These are phyloP conservation scores for Helicoverpa zea DNA, from an alignment of 1,140 invertebrate genomes.

Conservation along the genomic window DNA sequence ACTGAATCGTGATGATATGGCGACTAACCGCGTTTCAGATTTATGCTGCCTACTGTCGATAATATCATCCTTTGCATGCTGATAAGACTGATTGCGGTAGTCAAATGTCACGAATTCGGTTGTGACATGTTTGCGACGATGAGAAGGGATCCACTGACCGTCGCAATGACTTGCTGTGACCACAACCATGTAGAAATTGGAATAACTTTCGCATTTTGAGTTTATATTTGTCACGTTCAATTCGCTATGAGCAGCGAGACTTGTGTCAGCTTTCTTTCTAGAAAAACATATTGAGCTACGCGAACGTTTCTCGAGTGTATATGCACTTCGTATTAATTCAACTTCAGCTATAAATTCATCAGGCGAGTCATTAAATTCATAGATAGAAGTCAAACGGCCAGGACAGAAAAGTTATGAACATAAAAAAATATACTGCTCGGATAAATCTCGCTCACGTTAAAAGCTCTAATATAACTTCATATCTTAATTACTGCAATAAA, in stretches of 20 bases:
- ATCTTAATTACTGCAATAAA: conserved; percentile 85
- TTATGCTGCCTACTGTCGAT: conserved; percentile 60
- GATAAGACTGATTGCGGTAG: conserved; percentile 53
- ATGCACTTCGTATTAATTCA: conserved; percentile 8
- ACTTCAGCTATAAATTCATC: conserved; percentile 15
- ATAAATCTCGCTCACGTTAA: conserved; percentile 67
- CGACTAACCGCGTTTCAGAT: conserved; percentile 62
- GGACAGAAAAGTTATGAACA: conserved; percentile 55
- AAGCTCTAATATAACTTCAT: conserved; percentile 75
- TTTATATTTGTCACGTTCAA: conserved; percentile 30
- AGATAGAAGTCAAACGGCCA: conserved; percentile 31
- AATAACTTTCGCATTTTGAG: conserved; percentile 41
- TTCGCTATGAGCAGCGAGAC: not conserved
- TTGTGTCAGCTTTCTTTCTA: conserved; percentile 6
- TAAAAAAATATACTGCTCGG: conserved; percentile 57
- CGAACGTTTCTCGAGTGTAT: not conserved
- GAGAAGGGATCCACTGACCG: conserved; percentile 51
- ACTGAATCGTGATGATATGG: conserved; percentile 65
- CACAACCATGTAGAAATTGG: conserved; percentile 35
- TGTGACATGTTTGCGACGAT: conserved; percentile 58
- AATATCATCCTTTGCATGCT: conserved; percentile 68
- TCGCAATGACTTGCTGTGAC: conserved; percentile 36
- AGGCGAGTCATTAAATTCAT: conserved; percentile 38
- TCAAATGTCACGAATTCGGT: conserved; percentile 56
- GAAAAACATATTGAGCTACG: not conserved